Evolutionary conservation across 2,797 vertebrate genomes (phyloP), one percentile per base, ranked within the genome.

Genomic region (Mus spretus): DNA sequence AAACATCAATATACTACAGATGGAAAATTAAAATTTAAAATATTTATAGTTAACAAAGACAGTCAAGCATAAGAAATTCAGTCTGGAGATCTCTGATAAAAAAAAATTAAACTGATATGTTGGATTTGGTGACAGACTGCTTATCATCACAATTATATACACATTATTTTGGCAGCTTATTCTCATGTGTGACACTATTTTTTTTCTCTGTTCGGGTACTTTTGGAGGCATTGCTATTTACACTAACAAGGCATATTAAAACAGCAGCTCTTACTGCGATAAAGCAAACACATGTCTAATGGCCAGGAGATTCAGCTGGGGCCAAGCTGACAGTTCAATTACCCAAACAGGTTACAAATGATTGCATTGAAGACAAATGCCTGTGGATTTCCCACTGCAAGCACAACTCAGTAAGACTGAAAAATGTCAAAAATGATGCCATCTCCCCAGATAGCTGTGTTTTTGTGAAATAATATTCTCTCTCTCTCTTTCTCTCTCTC

Each of bases 341-440:
- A 97, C 75, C 86, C 83, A 96, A 95, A 97, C 72, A 94, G 89
- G 74, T 95, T 97, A 97, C 61, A 94, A 97, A 95, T 53, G 50
- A 96, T 44, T 95, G 34, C 80, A 93, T 20, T 95, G 95, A 94
- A 97, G 86, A 92, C 84, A 85, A 85, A 97, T 94, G 78, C 34
- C 55, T 93, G 10, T 95, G 59, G 28, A 94, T 96, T 95, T 93
- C 50, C 74, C 50, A 70, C n/a, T 88, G 34, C 83, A 95, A 77
- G 2, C 61, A 59, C 67, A 70, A 53, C 13, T 95, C 79, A 70
- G 14, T 63, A 85, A 93, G 78, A 95, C 0, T 67, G 84, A 97
- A 94, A 96, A 89, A 78, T 80, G 88, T 94, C 85, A 93, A 37
- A 91, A n/a, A 89, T 65, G 63, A 90, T 89, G 8, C 0, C 8